phyloP scores from a whole-genome alignment of 2,797 vertebrate genomes.

The Melopsittacus undulatus region DNA sequence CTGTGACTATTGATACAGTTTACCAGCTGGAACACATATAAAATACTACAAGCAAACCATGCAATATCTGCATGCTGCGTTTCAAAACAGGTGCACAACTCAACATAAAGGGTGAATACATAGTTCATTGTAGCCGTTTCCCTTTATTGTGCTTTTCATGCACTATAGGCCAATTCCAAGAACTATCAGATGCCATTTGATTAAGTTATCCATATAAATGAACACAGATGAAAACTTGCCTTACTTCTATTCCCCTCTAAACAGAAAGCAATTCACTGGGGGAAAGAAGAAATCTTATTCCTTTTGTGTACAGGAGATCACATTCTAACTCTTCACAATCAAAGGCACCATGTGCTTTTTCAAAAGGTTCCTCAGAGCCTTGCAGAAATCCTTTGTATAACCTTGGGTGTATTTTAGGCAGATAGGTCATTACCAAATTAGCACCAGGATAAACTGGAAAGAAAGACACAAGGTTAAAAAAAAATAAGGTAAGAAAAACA shows the following conservation, averaged over 20 bases:
- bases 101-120: not conserved
- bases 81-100: not conserved
- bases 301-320: not conserved
- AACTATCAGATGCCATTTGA: not conserved
- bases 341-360: not conserved
- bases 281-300: conserved; percentile 24
- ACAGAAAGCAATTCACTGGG: conserved; percentile 21
- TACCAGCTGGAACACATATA: too few species aligned
- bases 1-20: not conserved
- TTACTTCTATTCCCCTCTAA: not conserved
- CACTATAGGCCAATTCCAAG: not conserved
- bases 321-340: not conserved
- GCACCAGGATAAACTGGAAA: not conserved
- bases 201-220: not conserved
- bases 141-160: not conserved
- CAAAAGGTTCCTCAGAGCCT: not conserved
- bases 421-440: not conserved
- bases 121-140: not conserved
- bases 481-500: not conserved
- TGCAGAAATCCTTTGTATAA: not conserved
- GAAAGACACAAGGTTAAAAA: not conserved
- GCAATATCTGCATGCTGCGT: not conserved
- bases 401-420: not conserved
- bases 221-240: conserved; percentile 7
- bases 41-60: not conserved